Evolutionary conservation across 2,797 vertebrate genomes (phyloP).

Genomic region (Chelon auratus): DNA sequence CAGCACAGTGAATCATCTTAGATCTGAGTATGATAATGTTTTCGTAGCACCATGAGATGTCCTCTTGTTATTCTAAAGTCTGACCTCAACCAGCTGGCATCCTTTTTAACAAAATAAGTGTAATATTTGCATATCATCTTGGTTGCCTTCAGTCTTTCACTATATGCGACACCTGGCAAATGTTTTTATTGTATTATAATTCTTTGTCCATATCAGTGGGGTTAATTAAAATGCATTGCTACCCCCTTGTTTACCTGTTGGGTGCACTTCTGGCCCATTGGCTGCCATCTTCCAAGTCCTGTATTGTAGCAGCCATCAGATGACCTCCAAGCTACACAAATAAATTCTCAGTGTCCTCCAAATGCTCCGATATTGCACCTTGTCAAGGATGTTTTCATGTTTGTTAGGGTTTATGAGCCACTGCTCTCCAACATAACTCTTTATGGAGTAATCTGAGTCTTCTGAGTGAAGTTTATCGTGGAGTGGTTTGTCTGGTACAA

Average conservation of each 20-base stretch:
- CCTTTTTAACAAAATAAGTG: slow-evolving; percentile 26
- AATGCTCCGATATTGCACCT: slow-evolving; percentile 57
- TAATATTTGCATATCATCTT: slow-evolving; percentile 24
- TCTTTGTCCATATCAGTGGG: slow-evolving; percentile 42
- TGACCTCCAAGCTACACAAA: slow-evolving; percentile 76
- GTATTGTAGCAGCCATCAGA: slow-evolving; percentile 58
- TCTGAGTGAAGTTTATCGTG: slow-evolving; percentile 10
- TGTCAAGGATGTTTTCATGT: slow-evolving; percentile 69
- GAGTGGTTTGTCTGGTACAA: slow-evolving; percentile 4
- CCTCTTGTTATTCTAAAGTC: slow-evolving; percentile 20
- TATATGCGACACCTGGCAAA: slow-evolving; percentile 17
- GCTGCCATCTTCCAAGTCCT: slow-evolving; percentile 43
- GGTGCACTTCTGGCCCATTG: slow-evolving; percentile 32
- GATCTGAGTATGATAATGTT: slow-evolving; percentile 40
- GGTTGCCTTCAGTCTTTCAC: slow-evolving; percentile 6
- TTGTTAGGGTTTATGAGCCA: slow-evolving; percentile 46
- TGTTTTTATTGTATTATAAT: slow-evolving; percentile 25
- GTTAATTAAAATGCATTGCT: slow-evolving; percentile 58
- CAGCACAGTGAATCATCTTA: slow-evolving; percentile 50
- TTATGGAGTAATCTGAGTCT: slow-evolving; percentile 26
- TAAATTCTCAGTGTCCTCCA: slow-evolving; percentile 58
- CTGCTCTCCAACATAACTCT: slow-evolving; percentile 29
- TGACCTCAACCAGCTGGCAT: slow-evolving; percentile 33
- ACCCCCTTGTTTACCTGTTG: slow-evolving; percentile 33
- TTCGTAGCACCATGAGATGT: slow-evolving; percentile 31